Evolutionary conservation across 2,888 invertebrate species (phyloP).

Genomic region (Agrilus cyanescens): DNA sequence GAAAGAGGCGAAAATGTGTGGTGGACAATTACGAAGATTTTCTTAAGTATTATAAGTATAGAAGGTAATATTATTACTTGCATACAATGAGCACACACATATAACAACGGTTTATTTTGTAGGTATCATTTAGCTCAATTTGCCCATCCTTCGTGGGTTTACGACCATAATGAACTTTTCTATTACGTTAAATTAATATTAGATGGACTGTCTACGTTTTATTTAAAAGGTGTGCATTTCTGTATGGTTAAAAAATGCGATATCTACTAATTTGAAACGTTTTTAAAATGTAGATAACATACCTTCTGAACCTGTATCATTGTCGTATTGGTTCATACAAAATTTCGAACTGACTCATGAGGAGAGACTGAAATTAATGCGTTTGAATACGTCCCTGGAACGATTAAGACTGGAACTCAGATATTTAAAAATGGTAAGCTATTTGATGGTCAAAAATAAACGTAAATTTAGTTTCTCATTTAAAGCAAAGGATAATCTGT

Average conservation of each 20-base stretch:
- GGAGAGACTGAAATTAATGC: constrained; percentile 50
- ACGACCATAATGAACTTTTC: constrained; percentile 29
- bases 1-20: constrained; percentile 32
- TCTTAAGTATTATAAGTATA: constrained; percentile 25
- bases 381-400: constrained; percentile 54
- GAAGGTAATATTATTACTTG: constrained; percentile 22
- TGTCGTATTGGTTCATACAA: constrained; percentile 73
- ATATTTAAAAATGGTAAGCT: constrained; percentile 35
- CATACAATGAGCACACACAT: neutral
- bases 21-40: constrained; percentile 22
- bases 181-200: constrained; percentile 26
- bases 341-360: constrained; percentile 59
- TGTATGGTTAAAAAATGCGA: constrained; percentile 1
- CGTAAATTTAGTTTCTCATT: constrained; percentile 5
- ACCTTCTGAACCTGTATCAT: constrained; percentile 53
- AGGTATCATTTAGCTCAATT: constrained; percentile 31
- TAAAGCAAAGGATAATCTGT: constrained; percentile 40
- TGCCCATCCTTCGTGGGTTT: constrained; percentile 29
- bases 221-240: constrained; percentile 21
- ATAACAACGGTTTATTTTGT: constrained; percentile 5
- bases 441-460: neutral
- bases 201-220: constrained; percentile 23
- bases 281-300: constrained; percentile 26
- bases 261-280: neutral
- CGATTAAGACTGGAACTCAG: constrained; percentile 48